Evolutionary conservation across 2,113 vertebrate genomes (phyloP), one percentile per base, ranked within the genome.

Genomic region (Cardinalis cardinalis): DNA sequence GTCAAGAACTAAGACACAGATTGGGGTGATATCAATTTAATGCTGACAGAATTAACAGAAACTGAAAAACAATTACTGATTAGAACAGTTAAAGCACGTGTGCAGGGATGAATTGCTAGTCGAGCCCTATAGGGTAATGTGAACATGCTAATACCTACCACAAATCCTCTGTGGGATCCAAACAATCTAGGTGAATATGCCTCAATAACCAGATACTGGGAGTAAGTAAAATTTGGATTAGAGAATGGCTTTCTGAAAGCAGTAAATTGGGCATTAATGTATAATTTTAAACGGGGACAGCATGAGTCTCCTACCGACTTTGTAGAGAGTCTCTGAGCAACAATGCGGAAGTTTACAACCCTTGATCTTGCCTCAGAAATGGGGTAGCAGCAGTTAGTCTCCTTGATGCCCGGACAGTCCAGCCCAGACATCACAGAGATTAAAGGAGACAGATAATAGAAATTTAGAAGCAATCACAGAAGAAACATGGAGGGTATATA

Each of bases 301-400:
- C 38, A 43, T 0, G 4, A 43, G 14, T 29, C 11, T 52, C 31
- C 48, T 34, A 64, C 18, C 0, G 0, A 53, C 74, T 64, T 64
- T 77, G 38, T 64, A 53, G 15, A 29, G 18, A 24, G 32, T 12
- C 32, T 77, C 38, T 9, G 3, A 43, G 38, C 0, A 0, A 25
- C 36, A n/a, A 23, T 51, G 24, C 2, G 3, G 12, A 53, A 29
- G 59, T 64, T 34, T 53, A 24, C 14, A 63, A 23, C 9, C 9
- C 19, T 31, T 43, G 15, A 43, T 43, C 32, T 20, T 34, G 32
- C 31, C 29, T 64, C 38, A 64, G 38, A 53, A 53, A 64, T 29
- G 25, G 48, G 14, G 32, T 43, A 34, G 32, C 14, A 43, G 74
- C 38, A 52, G 31, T 63, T 53, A n/a, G 52, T n/a, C 53, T 23